A percentile compares a stretch with the other conserved stretches of the same genome.
These are phyloP conservation scores for Onychomys leucogaster DNA, from an alignment of 2,797 vertebrate genomes.

Conservation along the genomic window DNA sequence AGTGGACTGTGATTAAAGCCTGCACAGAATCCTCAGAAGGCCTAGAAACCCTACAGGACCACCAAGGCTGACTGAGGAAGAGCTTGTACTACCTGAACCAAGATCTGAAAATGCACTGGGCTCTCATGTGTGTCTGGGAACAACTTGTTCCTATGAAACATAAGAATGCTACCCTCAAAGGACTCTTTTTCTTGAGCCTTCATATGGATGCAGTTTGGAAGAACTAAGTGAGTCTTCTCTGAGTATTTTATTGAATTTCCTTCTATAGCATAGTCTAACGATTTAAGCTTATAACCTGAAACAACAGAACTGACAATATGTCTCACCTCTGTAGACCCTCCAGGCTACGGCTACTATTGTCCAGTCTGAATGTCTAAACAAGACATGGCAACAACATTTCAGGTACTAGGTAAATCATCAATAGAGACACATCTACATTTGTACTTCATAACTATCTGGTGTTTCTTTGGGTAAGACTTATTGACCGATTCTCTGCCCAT, in stretches of 20 bases:
- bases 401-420: slow-evolving; percentile 9
- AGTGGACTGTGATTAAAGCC: not conserved
- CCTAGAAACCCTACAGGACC: not conserved
- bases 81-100: not conserved
- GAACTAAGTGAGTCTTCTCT: not conserved
- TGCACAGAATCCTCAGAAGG: not conserved
- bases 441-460: not conserved
- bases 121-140: not conserved
- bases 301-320: not conserved
- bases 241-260: not conserved
- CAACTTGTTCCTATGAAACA: not conserved
- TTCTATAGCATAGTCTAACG: not conserved
- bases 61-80: not conserved
- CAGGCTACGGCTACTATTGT: not conserved
- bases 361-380: slow-evolving; percentile 47
- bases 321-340: not conserved
- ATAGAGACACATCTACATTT: not conserved
- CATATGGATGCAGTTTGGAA: not conserved
- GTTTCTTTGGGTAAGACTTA: slow-evolving; percentile 25
- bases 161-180: not conserved
- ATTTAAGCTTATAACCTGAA: slow-evolving; percentile 26
- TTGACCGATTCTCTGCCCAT: not conserved
- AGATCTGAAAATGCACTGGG: not conserved
- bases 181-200: slow-evolving; percentile 3
- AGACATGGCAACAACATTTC: not conserved